Evolutionary conservation across 2,113 vertebrate species (phyloP).

Genomic region (Tiliqua scincoides): DNA sequence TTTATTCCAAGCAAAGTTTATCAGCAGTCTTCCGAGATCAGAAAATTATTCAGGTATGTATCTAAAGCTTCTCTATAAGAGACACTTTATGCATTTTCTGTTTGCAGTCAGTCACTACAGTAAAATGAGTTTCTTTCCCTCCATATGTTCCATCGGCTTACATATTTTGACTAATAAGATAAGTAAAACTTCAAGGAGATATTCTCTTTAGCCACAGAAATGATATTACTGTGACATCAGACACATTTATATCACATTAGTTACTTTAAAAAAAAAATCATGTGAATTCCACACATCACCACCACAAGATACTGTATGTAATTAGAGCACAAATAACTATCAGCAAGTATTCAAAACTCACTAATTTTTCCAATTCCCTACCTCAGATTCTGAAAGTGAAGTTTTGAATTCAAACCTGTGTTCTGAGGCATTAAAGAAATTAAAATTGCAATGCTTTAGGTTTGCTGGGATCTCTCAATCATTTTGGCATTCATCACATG

Average conservation of each 20-base stretch:
- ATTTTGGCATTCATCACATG: neutral
- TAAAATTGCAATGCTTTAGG: neutral
- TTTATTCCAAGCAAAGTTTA: constrained; percentile 36
- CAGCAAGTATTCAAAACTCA: neutral
- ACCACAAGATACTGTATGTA: neutral
- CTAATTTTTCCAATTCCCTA: neutral
- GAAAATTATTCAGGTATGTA: constrained; percentile 4
- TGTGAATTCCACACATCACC: neutral
- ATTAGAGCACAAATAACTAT: neutral
- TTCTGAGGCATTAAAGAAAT: neutral
- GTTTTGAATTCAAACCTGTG: constrained; percentile 2
- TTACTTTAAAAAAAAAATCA: neutral
- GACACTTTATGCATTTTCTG: neutral
- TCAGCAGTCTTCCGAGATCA: constrained; percentile 15
- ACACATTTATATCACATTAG: neutral
- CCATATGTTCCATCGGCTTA: neutral
- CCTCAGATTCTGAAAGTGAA: neutral
- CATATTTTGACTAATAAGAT: neutral
- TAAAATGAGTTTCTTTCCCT: neutral
- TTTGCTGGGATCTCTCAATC: neutral
- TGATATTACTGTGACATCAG: neutral
- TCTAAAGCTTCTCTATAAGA: neutral
- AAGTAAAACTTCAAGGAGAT: neutral
- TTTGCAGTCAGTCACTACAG: constrained; percentile 20
- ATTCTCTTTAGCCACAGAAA: neutral